Evolutionary conservation across 2,113 vertebrate genomes (phyloP).

Genomic region (Alethe diademata): DNA sequence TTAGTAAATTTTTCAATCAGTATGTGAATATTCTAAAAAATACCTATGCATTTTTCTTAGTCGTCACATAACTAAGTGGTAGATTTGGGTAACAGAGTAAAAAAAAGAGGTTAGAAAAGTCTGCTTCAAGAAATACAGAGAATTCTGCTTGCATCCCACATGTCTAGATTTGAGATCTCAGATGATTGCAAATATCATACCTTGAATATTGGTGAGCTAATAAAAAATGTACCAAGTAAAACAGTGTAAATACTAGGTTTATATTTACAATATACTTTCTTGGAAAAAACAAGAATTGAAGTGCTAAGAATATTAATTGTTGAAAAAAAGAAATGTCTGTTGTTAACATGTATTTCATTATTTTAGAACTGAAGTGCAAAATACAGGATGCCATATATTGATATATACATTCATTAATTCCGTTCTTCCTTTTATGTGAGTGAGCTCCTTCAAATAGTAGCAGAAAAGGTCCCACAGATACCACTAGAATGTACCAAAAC

Average conservation of each 20-base stretch:
- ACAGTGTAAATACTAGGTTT: not conserved
- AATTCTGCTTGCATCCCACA: not conserved
- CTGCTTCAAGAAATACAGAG: not conserved
- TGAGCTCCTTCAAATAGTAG: not conserved
- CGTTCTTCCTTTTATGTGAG: not conserved
- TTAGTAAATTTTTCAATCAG: not conserved
- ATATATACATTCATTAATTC: not conserved
- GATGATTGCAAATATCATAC: not conserved
- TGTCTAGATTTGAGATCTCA: not conserved
- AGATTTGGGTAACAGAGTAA: not conserved
- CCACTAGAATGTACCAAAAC: not conserved
- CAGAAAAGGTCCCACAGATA: not conserved
- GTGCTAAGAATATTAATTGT: not conserved
- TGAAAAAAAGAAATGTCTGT: not conserved
- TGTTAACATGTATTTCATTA: not conserved
- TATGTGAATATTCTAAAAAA: not conserved
- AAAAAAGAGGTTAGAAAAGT: not conserved
- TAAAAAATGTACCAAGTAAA: not conserved
- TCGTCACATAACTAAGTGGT: not conserved
- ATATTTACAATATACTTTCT: not conserved
- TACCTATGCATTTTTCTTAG: not conserved
- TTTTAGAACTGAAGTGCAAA: not conserved
- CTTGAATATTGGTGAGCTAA: not conserved
- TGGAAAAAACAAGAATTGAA: not conserved
- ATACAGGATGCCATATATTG: not conserved